Base-by-base conservation (phyloP, 2,888 invertebrate genomes). In the Merodon equestris region DNA sequence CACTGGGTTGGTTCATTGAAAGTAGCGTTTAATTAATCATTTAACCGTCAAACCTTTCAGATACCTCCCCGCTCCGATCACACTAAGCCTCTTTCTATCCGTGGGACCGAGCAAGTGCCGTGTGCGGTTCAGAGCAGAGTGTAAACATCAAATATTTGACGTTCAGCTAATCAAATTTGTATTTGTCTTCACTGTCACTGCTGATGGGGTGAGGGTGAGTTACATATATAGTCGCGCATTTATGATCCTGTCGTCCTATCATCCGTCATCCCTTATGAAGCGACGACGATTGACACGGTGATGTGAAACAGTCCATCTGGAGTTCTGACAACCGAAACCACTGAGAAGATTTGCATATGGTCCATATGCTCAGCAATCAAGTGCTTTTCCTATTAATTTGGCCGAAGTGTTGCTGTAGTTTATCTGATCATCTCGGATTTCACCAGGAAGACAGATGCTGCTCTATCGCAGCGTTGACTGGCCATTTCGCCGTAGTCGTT, bases 21-120 rank as follows among this genome's bases (percentile, higher is more conserved):
- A 77, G 77, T 73, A 77, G 58, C 77, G 63, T 77, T 77, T 77
- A 77, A 77, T 77, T 77, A 77, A 77, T 77, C 77, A 77, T 77
- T 77, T 77, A 73, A 67, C 53, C 77, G 67, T 77, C 73, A 58
- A 67, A 73, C 61, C 72, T 73, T 63, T 77, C 58, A 72, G 67
- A 36, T 27, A 7, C 27, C 27, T 27, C 7, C 27, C 27, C 56
- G 9, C 18, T 42, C 18, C 40, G 71, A 58, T 63, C 63, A 51
- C 42, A 15, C 4, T 9, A 14, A 13, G 14, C 17, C 13, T 38
- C 3, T 1, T 13, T 18, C 19, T 15, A 13, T 44, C n/a, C 34
- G 13, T 50, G 40, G 1, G 36, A 9, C 27, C 12, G 40, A n/a
- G 40, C 36, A 10, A 36, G 7, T 5, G 36, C 7, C 36, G 27